phyloP scores from a whole-genome alignment of 2,797 vertebrate genomes.

The Coilia nasus region DNA sequence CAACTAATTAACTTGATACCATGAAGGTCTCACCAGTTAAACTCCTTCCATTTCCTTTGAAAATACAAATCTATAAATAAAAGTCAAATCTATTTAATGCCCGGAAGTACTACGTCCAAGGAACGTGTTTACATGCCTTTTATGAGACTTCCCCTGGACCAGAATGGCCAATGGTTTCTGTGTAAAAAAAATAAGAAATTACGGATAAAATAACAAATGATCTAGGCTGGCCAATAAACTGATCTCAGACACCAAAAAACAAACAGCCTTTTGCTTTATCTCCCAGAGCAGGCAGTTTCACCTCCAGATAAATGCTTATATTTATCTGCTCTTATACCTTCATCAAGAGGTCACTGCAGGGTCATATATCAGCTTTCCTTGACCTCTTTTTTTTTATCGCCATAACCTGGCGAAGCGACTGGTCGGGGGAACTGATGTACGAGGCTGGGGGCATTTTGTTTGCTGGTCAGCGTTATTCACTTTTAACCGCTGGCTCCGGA shows the following conservation, averaged over 20 bases:
- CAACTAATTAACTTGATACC: slow-evolving; percentile 73
- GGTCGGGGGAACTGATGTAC: slow-evolving; percentile 41
- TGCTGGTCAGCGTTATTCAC: slow-evolving; percentile 48
- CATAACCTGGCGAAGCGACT: slow-evolving; percentile 27
- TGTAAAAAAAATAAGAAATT: slow-evolving; percentile 33
- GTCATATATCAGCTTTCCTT: slow-evolving; percentile 43
- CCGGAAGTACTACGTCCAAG: background rate
- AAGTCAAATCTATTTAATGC: background rate
- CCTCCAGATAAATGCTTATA: slow-evolving; percentile 29
- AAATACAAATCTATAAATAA: slow-evolving; percentile 43
- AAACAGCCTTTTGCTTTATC: background rate
- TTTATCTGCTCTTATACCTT: slow-evolving; percentile 46
- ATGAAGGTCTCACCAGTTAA: slow-evolving; percentile 69
- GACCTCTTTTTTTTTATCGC: slow-evolving; percentile 48
- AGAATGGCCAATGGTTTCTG: slow-evolving; percentile 16
- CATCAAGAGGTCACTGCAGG: slow-evolving; percentile 50
- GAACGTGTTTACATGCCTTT: slow-evolving; percentile 3
- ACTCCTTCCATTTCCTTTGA: slow-evolving; percentile 54
- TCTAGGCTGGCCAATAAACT: background rate
- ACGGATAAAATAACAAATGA: slow-evolving; percentile 16
- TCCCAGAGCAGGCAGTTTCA: slow-evolving; percentile 31
- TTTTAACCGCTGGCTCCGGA: slow-evolving; percentile 48
- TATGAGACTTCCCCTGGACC: slow-evolving; percentile 52
- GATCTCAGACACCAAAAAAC: background rate
- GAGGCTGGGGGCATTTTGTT: slow-evolving; percentile 38